Conservation (phyloP, 2,888 invertebrate species). For the Cataglyphis albicans region DNA sequence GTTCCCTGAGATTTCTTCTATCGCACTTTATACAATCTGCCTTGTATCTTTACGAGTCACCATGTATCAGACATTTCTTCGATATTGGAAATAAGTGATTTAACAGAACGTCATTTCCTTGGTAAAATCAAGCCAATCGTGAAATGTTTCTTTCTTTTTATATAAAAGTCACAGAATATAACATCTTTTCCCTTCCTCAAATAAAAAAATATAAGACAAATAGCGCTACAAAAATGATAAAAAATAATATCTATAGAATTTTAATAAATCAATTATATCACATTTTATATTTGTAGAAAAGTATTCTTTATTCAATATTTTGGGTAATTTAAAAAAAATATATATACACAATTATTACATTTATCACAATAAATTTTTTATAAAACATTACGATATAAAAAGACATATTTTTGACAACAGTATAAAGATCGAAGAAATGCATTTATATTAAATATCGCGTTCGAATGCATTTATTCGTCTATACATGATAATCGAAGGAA, state of each 20-base stretch:
- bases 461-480: constrained; percentile 15
- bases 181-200: neutral
- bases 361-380: neutral
- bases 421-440: neutral
- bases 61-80: constrained; percentile 28
- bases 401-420: neutral
- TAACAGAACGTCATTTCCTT: constrained; percentile 1
- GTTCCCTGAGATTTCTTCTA: constrained; percentile 46
- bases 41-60: constrained; percentile 29
- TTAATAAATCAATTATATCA: neutral
- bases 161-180: neutral
- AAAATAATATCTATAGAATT: constrained; percentile 5
- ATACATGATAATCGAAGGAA: neutral
- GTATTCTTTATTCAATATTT: neutral
- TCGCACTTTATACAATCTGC: constrained; percentile 43
- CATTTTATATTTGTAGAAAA: neutral
- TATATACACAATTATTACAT: neutral
- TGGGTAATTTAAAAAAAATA: neutral
- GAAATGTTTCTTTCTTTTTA: neutral
- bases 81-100: constrained; percentile 20
- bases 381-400: neutral
- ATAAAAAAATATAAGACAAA: neutral
- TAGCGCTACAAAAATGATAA: too few species aligned
- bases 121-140: neutral
- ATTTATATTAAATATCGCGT: constrained; percentile 4